Evolutionary conservation across 2,888 invertebrate genomes (phyloP), one percentile per base, ranked within the genome.

Genomic region (Apodemia hepburni): DNA sequence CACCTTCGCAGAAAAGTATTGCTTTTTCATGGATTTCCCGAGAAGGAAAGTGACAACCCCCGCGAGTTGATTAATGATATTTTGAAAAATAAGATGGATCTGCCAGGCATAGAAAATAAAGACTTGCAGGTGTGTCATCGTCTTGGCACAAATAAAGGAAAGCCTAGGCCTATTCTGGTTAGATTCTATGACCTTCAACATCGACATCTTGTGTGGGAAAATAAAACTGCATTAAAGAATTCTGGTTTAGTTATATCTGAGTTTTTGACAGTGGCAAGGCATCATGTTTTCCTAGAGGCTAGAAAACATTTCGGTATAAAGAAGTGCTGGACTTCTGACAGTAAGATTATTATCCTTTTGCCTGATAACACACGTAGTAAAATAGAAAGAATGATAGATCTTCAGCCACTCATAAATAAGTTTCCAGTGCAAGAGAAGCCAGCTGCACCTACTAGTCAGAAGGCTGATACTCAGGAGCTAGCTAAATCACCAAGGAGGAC

Each of bases 241-340:
- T 59, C 61, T 12, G 65, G 65, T 12, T 33, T 63, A 8, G 59
- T 61, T 8, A 38, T 61, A 5, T 61, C 65, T 2, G 63, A 65
- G 38, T 65, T 65, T 42, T 49, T 65, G 8, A 65, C 61, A n/a
- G 61, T 63, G 33, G 59, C 61, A 3, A 38, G 64, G 35, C 61
- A 63, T 35, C 60, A 60, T 11, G 27, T 42, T 35, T 64, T 64
- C 33, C n/a, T 59, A 2, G 42, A 47, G 11, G 62, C 62, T 15
- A 57, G 65, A 15, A 62, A 62, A 33, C 61, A 65, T 42, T 65
- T 65, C 49, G 63, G 63, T 1, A 45, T 65, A 33, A 61, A 57
- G 35, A 63, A 57, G 38, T 65, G 63, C 29, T 65, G 65, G 65
- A 65, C 65, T 12, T 6, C 63, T 1, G 61, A 65, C 47, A 60